phyloP scores from a whole-genome alignment of 2,888 invertebrate species.

The Rhodophaea formosa region DNA sequence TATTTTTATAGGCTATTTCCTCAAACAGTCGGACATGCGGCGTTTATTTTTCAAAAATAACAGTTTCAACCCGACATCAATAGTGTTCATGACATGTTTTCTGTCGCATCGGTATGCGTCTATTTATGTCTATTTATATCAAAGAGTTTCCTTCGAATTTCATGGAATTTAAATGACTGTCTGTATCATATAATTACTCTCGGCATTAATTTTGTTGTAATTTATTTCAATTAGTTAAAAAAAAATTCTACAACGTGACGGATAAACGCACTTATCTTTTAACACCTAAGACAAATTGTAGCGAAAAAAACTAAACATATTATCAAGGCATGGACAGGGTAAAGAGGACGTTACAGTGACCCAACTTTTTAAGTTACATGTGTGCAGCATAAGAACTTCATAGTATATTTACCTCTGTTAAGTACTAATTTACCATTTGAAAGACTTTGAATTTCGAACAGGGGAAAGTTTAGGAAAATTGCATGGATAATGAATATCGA shows the following conservation, averaged over 20 bases:
- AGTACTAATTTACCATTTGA: no score
- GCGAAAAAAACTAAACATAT: background rate
- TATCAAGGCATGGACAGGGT: no score
- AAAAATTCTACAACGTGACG: no score
- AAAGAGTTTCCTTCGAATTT: background rate
- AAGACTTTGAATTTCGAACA: no score
- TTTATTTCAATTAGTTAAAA: no score
- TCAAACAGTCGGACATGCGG: background rate
- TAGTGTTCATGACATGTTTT: conserved; percentile 7
- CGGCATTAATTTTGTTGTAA: background rate
- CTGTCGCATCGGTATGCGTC: background rate
- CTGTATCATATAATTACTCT: background rate
- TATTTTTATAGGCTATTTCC: background rate
- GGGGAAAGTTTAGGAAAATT: no score
- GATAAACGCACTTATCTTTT: background rate
- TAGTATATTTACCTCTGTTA: no score
- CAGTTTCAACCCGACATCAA: background rate
- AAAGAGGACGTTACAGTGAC: no score
- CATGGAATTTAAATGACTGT: background rate
- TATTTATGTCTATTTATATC: background rate
- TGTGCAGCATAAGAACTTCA: no score
- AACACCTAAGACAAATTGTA: background rate
- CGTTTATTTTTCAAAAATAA: background rate
- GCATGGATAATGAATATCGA: no score
- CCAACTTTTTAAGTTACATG: no score